Percentiles rank a stretch among this genome's conserved stretches.
Conservation (phyloP, 2,888 invertebrate species). For the Phrixothrix hirtus region DNA sequence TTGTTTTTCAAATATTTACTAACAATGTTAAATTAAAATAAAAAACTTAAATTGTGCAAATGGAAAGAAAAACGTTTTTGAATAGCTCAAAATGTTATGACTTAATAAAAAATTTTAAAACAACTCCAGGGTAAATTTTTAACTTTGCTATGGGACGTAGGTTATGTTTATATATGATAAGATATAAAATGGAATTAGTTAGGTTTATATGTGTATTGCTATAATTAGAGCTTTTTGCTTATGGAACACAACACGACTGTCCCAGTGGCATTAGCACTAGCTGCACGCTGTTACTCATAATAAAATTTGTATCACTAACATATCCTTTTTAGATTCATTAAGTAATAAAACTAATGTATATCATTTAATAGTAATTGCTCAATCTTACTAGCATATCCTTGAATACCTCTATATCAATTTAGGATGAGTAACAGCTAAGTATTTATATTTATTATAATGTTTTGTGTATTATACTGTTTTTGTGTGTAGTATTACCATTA, state of each 20-base stretch:
- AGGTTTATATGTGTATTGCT: conserved; percentile 51
- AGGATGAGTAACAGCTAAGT: conserved; percentile 48
- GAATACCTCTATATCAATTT: conserved; percentile 19
- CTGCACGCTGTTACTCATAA: conserved; percentile 52
- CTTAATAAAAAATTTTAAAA: conserved; percentile 23
- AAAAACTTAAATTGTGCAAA: conserved; percentile 7
- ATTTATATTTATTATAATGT: conserved; percentile 46
- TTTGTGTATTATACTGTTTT: conserved; percentile 44
- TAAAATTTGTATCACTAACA: conserved; percentile 23
- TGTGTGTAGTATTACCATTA: conserved; percentile 32
- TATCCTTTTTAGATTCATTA: conserved; percentile 15
- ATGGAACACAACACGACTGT: conserved; percentile 57
- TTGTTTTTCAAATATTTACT: too few relatives aligned
- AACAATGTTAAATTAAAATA: too few relatives aligned
- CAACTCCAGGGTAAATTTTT: conserved; percentile 50
- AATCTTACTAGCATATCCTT: conserved; percentile 26
- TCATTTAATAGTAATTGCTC: conserved; percentile 18
- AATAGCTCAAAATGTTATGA: conserved; percentile 23
- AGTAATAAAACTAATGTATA: conserved; percentile 7
- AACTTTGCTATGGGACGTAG: conserved; percentile 30
- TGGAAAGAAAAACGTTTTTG: conserved; percentile 8
- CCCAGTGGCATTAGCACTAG: conserved; percentile 51
- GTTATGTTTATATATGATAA: conserved; percentile 31
- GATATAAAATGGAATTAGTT: conserved; percentile 34
- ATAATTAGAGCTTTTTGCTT: conserved; percentile 55